Conservation (phyloP, 92 coral and sea anemone genomes). For the Diadumene lineata region DNA sequence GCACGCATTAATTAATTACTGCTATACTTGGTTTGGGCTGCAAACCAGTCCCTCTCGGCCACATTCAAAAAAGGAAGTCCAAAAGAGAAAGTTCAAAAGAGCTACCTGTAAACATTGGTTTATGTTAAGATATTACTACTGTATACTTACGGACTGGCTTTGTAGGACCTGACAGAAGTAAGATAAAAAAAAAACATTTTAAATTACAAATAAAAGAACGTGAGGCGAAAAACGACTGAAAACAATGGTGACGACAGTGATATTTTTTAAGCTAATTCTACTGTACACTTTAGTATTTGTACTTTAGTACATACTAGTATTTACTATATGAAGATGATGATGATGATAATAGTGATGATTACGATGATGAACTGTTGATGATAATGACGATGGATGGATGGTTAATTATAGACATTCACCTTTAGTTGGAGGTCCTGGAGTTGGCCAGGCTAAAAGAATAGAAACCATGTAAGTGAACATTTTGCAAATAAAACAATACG, state of each 20-base stretch:
- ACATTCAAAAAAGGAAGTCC: no score
- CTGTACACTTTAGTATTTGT: no score
- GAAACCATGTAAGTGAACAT: not conserved
- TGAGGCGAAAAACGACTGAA: not conserved
- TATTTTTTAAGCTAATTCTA: not conserved
- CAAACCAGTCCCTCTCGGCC: no score
- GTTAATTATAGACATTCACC: not conserved
- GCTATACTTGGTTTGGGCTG: no score
- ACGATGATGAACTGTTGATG: not conserved
- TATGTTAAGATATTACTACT: not conserved
- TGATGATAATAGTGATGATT: not conserved
- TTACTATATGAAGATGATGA: no score
- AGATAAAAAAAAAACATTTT: not conserved
- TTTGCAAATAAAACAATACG: not conserved
- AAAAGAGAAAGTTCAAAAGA: no score
- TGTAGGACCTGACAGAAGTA: constrained; percentile 13
- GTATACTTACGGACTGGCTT: constrained; percentile 28
- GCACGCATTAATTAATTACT: no score
- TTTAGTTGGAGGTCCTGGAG: constrained; percentile 49
- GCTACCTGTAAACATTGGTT: no score
- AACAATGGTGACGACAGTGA: not conserved
- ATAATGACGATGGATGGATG: not conserved
- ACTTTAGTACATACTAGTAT: no score
- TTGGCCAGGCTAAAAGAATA: constrained; percentile 53
- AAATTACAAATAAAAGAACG: not conserved